These are phyloP conservation scores for Actinia tenebrosa DNA, from an alignment of 64 coral and sea anemone species.

Conservation along the genomic window DNA sequence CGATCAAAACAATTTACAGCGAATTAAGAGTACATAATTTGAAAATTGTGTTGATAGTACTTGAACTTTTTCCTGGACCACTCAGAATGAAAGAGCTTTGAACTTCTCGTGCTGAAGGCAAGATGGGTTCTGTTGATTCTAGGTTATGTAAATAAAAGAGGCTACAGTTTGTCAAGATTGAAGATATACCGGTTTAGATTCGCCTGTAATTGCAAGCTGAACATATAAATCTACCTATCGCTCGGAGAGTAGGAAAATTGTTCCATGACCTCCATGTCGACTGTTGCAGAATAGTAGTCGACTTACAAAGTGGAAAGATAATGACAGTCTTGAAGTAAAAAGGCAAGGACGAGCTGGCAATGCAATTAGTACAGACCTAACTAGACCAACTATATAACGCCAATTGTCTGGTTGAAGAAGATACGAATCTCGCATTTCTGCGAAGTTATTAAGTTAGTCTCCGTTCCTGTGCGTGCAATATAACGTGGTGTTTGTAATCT, in stretches of 20 bases:
- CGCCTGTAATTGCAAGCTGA: slow-evolving; percentile 8
- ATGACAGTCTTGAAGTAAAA: neutral
- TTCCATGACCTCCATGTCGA: neutral
- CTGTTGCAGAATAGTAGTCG: neutral
- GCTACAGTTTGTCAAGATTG: neutral
- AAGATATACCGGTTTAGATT: neutral
- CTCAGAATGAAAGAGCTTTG: slow-evolving; percentile 9
- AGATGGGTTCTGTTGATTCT: neutral
- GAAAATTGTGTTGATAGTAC: slow-evolving; percentile 1
- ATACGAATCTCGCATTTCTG: neutral
- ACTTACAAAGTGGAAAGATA: neutral
- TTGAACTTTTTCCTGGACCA: slow-evolving; percentile 3
- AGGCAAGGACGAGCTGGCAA: neutral
- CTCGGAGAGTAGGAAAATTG: neutral
- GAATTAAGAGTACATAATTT: neutral
- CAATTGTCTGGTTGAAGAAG: neutral
- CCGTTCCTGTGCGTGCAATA: neutral
- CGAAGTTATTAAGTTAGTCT: neutral
- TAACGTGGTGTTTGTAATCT: neutral
- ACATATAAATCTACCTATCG: slow-evolving; percentile 1
- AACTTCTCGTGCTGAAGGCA: neutral
- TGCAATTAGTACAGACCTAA: no score
- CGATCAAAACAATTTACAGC: neutral
- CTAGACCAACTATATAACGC: neutral
- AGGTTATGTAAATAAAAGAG: neutral